phyloP scores from a whole-genome alignment of 2,888 invertebrate species.

The Eutolmus rufibarbis region DNA sequence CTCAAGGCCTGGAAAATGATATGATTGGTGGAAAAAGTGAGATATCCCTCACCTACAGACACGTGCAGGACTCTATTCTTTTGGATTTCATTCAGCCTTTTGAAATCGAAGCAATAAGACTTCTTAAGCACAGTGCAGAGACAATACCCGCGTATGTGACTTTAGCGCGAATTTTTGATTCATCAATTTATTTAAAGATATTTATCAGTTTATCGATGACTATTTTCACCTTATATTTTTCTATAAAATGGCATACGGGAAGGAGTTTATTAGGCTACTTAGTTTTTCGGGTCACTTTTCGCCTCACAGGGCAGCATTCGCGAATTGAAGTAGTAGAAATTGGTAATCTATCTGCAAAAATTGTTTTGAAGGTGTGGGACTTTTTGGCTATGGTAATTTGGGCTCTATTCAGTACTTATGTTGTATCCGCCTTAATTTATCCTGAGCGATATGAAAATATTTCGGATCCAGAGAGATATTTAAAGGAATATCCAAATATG shows the following conservation, averaged over 20 bases:
- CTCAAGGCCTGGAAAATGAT: not conserved
- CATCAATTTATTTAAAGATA: not conserved
- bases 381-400: not conserved
- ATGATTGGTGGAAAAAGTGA: conserved; percentile 20
- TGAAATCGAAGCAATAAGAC: not conserved
- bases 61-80: not conserved
- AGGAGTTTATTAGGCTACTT: not conserved
- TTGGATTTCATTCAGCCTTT: not conserved
- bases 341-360: not conserved
- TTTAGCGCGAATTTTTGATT: not conserved
- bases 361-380: not conserved
- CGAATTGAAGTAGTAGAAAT: not conserved
- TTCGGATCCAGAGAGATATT: not conserved
- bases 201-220: not conserved
- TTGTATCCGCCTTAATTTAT: not conserved
- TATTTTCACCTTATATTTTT: not conserved
- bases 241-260: not conserved
- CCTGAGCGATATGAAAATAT: not conserved
- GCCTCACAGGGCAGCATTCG: not conserved
- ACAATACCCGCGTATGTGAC: not conserved
- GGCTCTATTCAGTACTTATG: not conserved
- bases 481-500: not conserved
- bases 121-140: not conserved
- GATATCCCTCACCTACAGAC: not conserved
- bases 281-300: not conserved